Conservation (phyloP, 2,797 vertebrate genomes). For the Phylloscopus collybita region DNA sequence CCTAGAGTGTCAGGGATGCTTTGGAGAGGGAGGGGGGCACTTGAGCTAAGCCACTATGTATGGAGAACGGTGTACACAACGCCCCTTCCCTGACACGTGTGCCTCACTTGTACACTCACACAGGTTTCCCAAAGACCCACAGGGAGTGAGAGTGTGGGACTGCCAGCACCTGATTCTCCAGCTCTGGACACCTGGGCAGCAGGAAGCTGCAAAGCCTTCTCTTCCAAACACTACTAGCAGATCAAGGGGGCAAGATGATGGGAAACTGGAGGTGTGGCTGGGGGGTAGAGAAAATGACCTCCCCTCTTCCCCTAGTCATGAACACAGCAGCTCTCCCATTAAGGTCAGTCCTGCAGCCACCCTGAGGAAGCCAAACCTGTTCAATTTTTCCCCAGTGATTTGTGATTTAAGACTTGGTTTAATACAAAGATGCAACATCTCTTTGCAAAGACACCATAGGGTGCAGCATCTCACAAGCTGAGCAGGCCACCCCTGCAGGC, state of each 20-base stretch:
- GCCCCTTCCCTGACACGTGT: accelerated
- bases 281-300: neutral
- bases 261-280: neutral
- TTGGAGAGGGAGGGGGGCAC: constrained; percentile 9
- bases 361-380: neutral
- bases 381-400: neutral
- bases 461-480: neutral
- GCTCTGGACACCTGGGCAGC: neutral
- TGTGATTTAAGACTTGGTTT: neutral
- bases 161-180: neutral
- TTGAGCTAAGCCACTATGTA: constrained; percentile 18
- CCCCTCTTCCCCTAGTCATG: neutral
- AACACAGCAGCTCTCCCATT: neutral
- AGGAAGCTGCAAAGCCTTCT: neutral
- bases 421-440: neutral
- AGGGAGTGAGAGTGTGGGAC: neutral
- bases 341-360: neutral
- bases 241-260: neutral
- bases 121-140: neutral
- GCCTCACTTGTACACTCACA: neutral
- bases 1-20: constrained; percentile 62
- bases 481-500: neutral
- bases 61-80: neutral
- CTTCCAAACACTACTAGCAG: neutral
- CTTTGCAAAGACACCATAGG: neutral